A percentile compares a stretch with the other conserved stretches of the same genome.
Conservation (phyloP, 1,140 invertebrate genomes). For the Hylaeus anthracinus region DNA sequence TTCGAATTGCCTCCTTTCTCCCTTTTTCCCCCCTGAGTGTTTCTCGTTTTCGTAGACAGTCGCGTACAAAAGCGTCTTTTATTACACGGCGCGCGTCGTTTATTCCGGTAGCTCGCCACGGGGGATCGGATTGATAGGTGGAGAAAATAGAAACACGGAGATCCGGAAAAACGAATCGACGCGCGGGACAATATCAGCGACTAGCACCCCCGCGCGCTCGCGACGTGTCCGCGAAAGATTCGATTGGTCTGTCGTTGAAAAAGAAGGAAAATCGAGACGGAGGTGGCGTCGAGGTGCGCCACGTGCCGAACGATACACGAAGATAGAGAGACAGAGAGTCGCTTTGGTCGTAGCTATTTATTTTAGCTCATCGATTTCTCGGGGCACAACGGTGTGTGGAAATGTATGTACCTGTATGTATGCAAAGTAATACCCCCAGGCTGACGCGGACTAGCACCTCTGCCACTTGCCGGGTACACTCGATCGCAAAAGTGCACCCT, state of each 20-base stretch:
- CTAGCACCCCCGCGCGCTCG: no score
- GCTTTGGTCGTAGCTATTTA: conserved; percentile 60
- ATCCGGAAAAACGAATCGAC: no score
- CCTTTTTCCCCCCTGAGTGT: no score
- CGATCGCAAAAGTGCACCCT: conserved; percentile 59
- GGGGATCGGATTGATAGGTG: no score
- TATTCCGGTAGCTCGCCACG: no score
- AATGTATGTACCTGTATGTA: conserved; percentile 53
- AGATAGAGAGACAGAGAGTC: conserved; percentile 1
- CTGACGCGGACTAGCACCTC: conserved; percentile 58
- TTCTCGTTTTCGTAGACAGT: no score
- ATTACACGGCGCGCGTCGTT: no score
- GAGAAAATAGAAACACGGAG: no score
- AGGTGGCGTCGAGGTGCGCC: neutral
- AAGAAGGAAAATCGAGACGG: no score
- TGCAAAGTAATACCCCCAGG: conserved; percentile 63
- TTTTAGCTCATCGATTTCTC: conserved; percentile 67
- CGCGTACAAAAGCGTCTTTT: no score
- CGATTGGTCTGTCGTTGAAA: neutral
- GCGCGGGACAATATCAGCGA: no score
- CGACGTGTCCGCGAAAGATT: neutral
- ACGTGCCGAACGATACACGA: neutral
- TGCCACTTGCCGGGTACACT: conserved; percentile 56
- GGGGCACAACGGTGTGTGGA: conserved; percentile 31
- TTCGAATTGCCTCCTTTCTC: no score